Base-by-base conservation (phyloP, 2,797 vertebrate species). In the Malurus leucopterus region DNA sequence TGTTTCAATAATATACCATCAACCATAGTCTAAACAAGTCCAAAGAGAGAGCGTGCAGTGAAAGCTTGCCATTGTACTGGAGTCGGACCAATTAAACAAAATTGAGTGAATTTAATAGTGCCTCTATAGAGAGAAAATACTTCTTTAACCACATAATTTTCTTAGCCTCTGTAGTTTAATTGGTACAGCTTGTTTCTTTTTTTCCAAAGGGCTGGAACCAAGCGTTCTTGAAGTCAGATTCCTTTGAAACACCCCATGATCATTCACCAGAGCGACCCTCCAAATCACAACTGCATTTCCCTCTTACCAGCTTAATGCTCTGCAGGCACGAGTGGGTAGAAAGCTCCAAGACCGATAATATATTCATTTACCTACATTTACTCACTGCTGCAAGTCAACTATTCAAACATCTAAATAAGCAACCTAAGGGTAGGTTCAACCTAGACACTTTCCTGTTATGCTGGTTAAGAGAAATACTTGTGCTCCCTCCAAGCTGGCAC, bases 1-100 rank as follows among this genome's bases (percentile, higher is more conserved):
- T 13, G 95, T 84, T 89, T 92, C 92, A 84, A 82, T 71, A 93
- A 75, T 84, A 76, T 10, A 87, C 38, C 18, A 1, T 75, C 67
- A 83, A 67, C 36, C 30, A 29, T 64, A 89, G 92, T 57, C 94
- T 92, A 91, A 95, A 95, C 94, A 94, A 95, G 95, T 57, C 94
- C 76, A 79, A 83, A 81, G 87, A 74, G 63, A 69, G 50, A 83
- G 70, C 5, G 0, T 17, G 64, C 70, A 91, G 67, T 81, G 76
- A 93, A 87, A 91, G 67, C 87, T 78, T 91, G 44, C 79, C 76
- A 75, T 87, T 85, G 53, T 67, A 55, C 76, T 93, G 88, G 88
- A 91, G 67, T 16, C 8, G 0, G 83, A 87, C 84, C 90, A 83
- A 93, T 87, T 95, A 91, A 89, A 92, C 70, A 72, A 81, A 91